Conservation (phyloP, 1,140 invertebrate genomes). For the Zaprionus davidi region DNA sequence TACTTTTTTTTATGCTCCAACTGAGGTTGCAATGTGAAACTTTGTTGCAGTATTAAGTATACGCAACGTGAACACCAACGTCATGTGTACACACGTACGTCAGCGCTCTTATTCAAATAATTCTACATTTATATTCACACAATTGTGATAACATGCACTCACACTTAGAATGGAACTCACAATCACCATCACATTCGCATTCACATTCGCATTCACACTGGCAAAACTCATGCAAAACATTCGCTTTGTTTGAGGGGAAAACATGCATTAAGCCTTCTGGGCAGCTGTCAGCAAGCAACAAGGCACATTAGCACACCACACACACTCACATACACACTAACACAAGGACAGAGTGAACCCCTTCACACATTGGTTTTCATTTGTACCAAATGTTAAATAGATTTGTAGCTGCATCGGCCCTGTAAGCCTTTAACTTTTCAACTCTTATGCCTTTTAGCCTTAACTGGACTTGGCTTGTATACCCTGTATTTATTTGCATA, state of each 20-base stretch:
- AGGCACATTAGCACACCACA: slow-evolving; percentile 40
- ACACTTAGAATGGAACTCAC: slow-evolving; percentile 2
- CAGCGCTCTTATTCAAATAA: slow-evolving; percentile 12
- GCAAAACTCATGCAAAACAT: slow-evolving; percentile 45
- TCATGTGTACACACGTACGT: slow-evolving; percentile 29
- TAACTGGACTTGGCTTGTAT: slow-evolving; percentile 1
- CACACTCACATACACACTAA: neutral
- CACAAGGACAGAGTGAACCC: slow-evolving; percentile 24
- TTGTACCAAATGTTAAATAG: slow-evolving; percentile 39
- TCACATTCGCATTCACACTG: neutral
- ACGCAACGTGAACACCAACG: slow-evolving; percentile 47
- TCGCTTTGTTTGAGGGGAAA: slow-evolving; percentile 64
- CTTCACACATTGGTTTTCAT: slow-evolving; percentile 48
- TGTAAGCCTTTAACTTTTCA: slow-evolving; percentile 23
- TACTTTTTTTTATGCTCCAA: neutral
- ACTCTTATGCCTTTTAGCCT: slow-evolving; percentile 11
- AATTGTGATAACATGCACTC: slow-evolving; percentile 25
- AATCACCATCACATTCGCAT: neutral
- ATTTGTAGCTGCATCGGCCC: slow-evolving; percentile 52
- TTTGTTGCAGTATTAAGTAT: slow-evolving; percentile 49
- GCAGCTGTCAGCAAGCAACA: slow-evolving; percentile 65
- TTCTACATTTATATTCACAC: slow-evolving; percentile 3
- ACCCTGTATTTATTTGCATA: slow-evolving; percentile 7
- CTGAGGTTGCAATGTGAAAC: neutral
- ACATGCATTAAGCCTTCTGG: slow-evolving; percentile 49